Conservation (phyloP, 2,888 invertebrate genomes). For the Drosophila stalkeri region DNA sequence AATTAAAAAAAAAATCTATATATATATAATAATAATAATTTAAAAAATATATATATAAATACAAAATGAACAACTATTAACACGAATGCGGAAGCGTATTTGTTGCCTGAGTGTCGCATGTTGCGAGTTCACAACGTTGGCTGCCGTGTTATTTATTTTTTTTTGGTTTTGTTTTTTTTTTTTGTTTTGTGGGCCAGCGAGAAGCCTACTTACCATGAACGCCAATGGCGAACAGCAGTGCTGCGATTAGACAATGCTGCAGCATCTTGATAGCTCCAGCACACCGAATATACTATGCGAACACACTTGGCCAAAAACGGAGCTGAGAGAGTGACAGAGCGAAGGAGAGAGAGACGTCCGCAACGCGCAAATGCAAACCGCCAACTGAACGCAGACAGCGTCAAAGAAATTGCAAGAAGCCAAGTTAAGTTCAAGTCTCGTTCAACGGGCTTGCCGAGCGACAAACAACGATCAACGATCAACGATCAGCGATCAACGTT, state of each 20-base stretch:
- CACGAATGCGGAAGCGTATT: constrained; percentile 51
- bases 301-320: neutral
- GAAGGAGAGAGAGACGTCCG: constrained; percentile 69
- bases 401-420: constrained; percentile 82
- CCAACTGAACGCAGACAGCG: constrained; percentile 74
- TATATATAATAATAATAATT: neutral
- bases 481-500: constrained; percentile 16
- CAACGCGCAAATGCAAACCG: constrained; percentile 80
- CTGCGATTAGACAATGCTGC: constrained; percentile 59
- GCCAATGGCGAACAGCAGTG: constrained; percentile 54
- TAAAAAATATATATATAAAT: neutral
- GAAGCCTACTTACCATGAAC: constrained; percentile 58
- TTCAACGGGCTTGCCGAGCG: constrained; percentile 29
- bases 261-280: constrained; percentile 60
- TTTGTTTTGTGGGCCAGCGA: constrained; percentile 5
- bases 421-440: constrained; percentile 47
- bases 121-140: constrained; percentile 35
- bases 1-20: constrained; percentile 25
- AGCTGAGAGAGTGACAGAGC: constrained; percentile 7
- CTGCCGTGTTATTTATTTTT: neutral
- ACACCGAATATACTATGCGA: constrained; percentile 22
- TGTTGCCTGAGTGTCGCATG: constrained; percentile 2
- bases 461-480: constrained; percentile 27
- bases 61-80: constrained; percentile 25
- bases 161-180: neutral